Evolutionary conservation across 2,113 vertebrate species (phyloP).

Genomic region (Xenopus borealis): DNA sequence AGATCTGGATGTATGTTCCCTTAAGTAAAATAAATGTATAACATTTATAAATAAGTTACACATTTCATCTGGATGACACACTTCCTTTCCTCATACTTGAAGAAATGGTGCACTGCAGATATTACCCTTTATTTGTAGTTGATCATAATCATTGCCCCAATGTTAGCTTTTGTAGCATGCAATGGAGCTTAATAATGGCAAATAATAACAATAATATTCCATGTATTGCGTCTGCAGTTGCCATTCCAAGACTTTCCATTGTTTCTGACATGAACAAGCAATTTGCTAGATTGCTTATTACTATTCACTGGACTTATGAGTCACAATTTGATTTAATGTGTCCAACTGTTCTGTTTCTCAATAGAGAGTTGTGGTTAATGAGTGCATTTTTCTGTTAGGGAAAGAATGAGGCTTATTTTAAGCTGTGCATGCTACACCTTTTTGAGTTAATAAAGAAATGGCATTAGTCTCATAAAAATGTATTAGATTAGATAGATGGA

Average conservation of each 20-base stretch:
- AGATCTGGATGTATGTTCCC: too few species aligned
- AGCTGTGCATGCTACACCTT: neutral
- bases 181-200: too few species aligned
- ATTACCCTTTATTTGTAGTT: too few species aligned
- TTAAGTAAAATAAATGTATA: too few species aligned
- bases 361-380: conserved; percentile 21
- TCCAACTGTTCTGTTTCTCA: conserved; percentile 23
- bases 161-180: too few species aligned
- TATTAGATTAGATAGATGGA: too few species aligned
- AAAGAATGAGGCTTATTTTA: neutral
- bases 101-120: too few species aligned
- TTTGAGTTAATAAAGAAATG: conserved; percentile 8
- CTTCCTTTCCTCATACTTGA: too few species aligned
- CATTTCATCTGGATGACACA: too few species aligned
- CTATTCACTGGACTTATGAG: conserved; percentile 29
- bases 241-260: conserved; percentile 25
- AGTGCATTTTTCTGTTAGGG: conserved; percentile 19
- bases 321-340: conserved; percentile 27
- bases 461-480: too few species aligned
- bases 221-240: neutral
- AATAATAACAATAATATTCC: neutral
- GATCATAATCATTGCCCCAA: too few species aligned
- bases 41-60: too few species aligned
- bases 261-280: conserved; percentile 1
- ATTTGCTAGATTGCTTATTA: conserved; percentile 8